phyloP scores from a whole-genome alignment of 92 coral and sea anemone species.

The Actinernus sp. region DNA sequence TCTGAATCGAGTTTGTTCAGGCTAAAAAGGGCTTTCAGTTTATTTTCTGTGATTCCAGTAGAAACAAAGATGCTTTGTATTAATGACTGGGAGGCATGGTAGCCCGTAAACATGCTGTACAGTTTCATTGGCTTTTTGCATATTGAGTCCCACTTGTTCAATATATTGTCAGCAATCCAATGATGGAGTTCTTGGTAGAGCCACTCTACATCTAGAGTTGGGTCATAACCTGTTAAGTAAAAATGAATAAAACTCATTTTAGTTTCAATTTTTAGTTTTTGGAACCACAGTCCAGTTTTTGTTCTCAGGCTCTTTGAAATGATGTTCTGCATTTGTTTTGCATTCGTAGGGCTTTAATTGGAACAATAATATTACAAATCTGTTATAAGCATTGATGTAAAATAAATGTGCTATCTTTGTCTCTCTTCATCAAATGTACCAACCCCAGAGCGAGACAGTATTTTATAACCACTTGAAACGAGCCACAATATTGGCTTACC shows the following conservation, averaged over 20 bases:
- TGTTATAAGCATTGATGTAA: too few relatives aligned
- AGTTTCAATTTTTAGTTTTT: too few relatives aligned
- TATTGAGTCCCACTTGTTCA: slow-evolving; percentile 81
- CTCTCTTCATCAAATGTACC: too few relatives aligned
- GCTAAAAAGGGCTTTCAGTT: slow-evolving; percentile 48
- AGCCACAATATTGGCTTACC: too few relatives aligned
- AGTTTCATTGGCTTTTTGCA: slow-evolving; percentile 81
- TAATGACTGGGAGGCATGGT: slow-evolving; percentile 65
- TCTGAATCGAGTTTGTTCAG: slow-evolving; percentile 49
- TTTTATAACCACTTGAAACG: too few relatives aligned
- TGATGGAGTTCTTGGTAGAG: slow-evolving; percentile 76
- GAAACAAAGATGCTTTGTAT: slow-evolving; percentile 65
- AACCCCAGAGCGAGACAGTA: too few relatives aligned
- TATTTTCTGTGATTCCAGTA: slow-evolving; percentile 72
- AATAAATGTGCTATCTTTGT: too few relatives aligned
- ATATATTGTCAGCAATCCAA: slow-evolving; percentile 82
- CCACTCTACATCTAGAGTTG: slow-evolving; percentile 81
- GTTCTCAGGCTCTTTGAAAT: too few relatives aligned
- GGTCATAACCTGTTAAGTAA: slow-evolving; percentile 74
- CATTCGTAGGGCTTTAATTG: too few relatives aligned
- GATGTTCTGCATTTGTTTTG: too few relatives aligned
- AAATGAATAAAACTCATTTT: not conserved
- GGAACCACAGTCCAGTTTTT: too few relatives aligned
- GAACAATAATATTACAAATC: too few relatives aligned
- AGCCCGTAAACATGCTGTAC: slow-evolving; percentile 78